Conservation (phyloP, 1,140 invertebrate species). For the Dufourea novaeangliae region DNA sequence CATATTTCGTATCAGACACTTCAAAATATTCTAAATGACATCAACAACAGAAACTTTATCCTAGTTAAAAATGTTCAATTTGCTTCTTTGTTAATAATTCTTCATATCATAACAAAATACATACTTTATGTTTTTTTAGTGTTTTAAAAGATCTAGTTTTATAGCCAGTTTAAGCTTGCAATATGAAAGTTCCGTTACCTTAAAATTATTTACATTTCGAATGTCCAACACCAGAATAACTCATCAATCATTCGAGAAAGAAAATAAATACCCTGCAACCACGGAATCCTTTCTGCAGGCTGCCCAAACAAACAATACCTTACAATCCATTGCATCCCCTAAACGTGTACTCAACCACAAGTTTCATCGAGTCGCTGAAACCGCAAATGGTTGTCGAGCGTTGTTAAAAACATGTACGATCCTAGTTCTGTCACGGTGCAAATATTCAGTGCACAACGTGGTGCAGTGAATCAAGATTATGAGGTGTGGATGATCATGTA, state of each 20-base stretch:
- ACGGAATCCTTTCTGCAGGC: not conserved
- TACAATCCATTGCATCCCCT: not conserved
- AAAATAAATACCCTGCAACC: not conserved
- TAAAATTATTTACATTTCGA: not conserved
- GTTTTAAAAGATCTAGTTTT: too few relatives aligned
- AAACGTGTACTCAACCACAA: not conserved
- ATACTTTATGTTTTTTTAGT: too few relatives aligned
- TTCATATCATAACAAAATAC: too few relatives aligned
- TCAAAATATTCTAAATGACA: too few relatives aligned
- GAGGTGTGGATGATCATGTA: slow-evolving; percentile 4
- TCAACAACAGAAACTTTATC: too few relatives aligned
- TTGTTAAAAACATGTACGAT: not conserved
- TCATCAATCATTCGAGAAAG: not conserved
- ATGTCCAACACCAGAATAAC: not conserved
- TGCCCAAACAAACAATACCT: not conserved
- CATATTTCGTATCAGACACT: too few relatives aligned
- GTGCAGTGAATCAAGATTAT: slow-evolving; percentile 6
- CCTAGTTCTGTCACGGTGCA: not conserved
- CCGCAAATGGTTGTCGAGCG: not conserved
- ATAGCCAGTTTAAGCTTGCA: too few relatives aligned
- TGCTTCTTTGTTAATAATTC: too few relatives aligned
- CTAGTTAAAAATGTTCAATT: too few relatives aligned
- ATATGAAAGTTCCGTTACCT: not conserved
- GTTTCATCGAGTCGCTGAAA: not conserved
- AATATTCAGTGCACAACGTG: not conserved